Conservation (phyloP, 2,797 vertebrate species). For the Fistularia tabacaria region DNA sequence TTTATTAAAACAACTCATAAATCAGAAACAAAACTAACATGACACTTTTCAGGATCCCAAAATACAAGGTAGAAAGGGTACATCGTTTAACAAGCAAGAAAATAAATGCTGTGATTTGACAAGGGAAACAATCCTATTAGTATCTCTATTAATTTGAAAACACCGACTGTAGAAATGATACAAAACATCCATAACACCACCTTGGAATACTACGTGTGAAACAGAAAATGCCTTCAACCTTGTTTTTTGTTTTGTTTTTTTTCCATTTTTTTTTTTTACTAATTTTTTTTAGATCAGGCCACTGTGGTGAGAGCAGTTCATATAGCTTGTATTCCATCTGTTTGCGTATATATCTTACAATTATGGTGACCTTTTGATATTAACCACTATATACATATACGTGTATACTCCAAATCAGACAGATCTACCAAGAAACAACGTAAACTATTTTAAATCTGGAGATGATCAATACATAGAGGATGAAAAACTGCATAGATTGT, state of each 20-base stretch:
- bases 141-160: constrained; percentile 55
- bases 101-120: constrained; percentile 36
- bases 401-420: constrained; percentile 14
- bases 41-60: constrained; percentile 32
- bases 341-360: constrained; percentile 62
- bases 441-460: not conserved
- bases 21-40: constrained; percentile 29
- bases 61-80: constrained; percentile 20
- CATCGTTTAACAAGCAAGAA: constrained; percentile 39
- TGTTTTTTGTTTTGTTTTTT: constrained; percentile 29
- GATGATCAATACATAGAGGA: constrained; percentile 1
- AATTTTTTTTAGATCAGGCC: constrained; percentile 82
- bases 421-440: not conserved
- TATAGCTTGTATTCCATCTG: constrained; percentile 69
- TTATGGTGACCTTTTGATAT: constrained; percentile 50
- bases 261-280: constrained; percentile 7
- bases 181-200: constrained; percentile 41
- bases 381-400: constrained; percentile 31
- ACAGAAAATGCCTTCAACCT: constrained; percentile 46
- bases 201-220: constrained; percentile 54
- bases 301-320: constrained; percentile 81
- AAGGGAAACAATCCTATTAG: constrained; percentile 32
- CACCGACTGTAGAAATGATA: constrained; percentile 39
- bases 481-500: constrained; percentile 64
- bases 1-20: constrained; percentile 66